These are phyloP conservation scores for Montipora foliosa DNA, from an alignment of 64 coral and sea anemone genomes.

Conservation along the genomic window DNA sequence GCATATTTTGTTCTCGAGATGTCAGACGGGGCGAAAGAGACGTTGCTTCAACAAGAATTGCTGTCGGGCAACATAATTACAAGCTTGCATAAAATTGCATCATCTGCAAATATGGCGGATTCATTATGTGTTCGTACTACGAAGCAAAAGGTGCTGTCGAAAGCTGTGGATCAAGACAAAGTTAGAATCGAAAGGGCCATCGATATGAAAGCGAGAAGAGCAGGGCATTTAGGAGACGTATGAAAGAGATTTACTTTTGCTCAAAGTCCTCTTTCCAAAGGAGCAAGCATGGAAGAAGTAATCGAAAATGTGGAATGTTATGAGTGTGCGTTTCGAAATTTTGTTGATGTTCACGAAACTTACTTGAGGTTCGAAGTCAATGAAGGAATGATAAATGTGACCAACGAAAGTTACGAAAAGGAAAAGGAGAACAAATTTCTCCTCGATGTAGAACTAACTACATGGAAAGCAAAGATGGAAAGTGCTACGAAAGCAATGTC, in stretches of 20 bases:
- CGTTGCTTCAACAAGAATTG: not conserved
- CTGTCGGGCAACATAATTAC: not conserved
- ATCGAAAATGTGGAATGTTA: constrained; percentile 25
- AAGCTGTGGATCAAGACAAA: constrained; percentile 9
- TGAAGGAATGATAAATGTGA: constrained; percentile 13
- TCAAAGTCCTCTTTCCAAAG: not conserved
- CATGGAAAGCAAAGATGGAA: not conserved
- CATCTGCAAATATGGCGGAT: not conserved
- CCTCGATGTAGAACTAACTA: not conserved
- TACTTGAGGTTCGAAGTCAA: constrained; percentile 58
- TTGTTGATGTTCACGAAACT: constrained; percentile 55
- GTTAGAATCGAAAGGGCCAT: constrained; percentile 27
- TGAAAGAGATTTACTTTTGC: too few relatives aligned
- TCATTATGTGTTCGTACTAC: not conserved
- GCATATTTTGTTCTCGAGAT: not conserved
- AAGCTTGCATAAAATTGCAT: too few relatives aligned
- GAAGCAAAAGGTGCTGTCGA: constrained; percentile 15
- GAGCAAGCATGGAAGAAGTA: constrained; percentile 19
- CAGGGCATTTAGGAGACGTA: not conserved
- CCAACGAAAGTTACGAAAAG: too few relatives aligned
- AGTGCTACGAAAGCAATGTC: not conserved
- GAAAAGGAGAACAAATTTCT: constrained; percentile 7
- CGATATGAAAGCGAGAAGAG: constrained; percentile 36
- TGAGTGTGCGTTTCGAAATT: constrained; percentile 39
- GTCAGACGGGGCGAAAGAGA: not conserved